These are phyloP conservation scores for Cabera pusaria DNA, from an alignment of 2,888 invertebrate genomes.

Conservation along the genomic window DNA sequence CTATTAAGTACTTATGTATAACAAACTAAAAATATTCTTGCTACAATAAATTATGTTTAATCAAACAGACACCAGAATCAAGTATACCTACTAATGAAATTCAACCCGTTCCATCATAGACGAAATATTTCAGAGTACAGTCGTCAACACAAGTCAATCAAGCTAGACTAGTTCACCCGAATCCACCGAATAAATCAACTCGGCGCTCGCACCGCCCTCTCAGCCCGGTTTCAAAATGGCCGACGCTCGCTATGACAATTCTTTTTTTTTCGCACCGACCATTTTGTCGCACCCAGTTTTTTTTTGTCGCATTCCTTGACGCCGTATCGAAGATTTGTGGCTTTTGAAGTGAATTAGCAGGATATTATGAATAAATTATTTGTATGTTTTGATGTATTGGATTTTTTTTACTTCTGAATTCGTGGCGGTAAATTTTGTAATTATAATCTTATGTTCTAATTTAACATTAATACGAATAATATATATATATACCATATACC, in stretches of 20 bases:
- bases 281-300: constrained; percentile 51
- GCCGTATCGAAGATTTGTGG: constrained; percentile 33
- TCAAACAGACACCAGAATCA: too few relatives aligned
- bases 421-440: too few relatives aligned
- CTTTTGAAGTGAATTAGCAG: constrained; percentile 32
- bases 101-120: constrained; percentile 23
- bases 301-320: constrained; percentile 36
- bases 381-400: too few relatives aligned
- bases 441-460: too few relatives aligned
- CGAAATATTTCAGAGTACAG: constrained; percentile 40
- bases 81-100: too few relatives aligned
- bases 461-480: too few relatives aligned
- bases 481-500: too few relatives aligned
- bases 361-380: too few relatives aligned
- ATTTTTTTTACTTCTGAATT: too few relatives aligned
- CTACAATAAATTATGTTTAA: too few relatives aligned
- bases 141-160: constrained; percentile 50
- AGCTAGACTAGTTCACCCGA: constrained; percentile 48
- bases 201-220: constrained; percentile 54
- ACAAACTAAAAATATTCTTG: too few relatives aligned
- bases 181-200: constrained; percentile 62
- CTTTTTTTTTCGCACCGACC: constrained; percentile 58
- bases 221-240: constrained; percentile 72
- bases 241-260: constrained; percentile 51
- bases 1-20: too few relatives aligned